Conservation (phyloP, 2,797 vertebrate genomes). For the Uromys caudimaculatus region DNA sequence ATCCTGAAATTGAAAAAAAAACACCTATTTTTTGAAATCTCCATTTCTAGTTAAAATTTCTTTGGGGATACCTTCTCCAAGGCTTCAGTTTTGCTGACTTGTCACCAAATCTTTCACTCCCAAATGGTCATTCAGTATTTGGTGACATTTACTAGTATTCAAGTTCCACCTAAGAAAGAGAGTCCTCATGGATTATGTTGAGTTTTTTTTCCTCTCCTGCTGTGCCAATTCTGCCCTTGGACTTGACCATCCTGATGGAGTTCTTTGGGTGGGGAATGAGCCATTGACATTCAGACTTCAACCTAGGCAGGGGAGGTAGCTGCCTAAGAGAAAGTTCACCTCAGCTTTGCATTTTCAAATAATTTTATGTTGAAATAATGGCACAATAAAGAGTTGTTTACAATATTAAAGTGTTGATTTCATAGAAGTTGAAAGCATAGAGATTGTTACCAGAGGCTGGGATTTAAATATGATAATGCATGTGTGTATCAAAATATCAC, state of each 20-base stretch:
- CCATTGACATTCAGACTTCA: conserved; percentile 15
- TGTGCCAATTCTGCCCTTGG: background rate
- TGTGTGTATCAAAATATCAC: background rate
- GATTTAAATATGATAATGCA: background rate
- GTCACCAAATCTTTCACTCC: conserved; percentile 20
- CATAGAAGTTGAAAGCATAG: background rate
- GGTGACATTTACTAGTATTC: background rate
- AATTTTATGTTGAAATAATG: conserved; percentile 44
- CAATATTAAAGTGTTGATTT: background rate
- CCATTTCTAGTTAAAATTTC: conserved; percentile 32
- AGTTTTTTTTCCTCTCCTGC: background rate
- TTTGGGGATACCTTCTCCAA: conserved; percentile 23
- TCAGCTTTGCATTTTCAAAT: conserved; percentile 51
- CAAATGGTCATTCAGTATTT: background rate
- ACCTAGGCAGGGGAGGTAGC: background rate
- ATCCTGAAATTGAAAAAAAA: background rate
- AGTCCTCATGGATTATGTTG: background rate
- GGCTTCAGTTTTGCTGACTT: conserved; percentile 26
- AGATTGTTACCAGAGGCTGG: background rate
- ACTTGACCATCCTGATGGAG: background rate
- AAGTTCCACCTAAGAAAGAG: conserved; percentile 8
- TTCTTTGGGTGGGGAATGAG: background rate
- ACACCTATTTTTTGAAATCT: background rate
- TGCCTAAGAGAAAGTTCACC: background rate
- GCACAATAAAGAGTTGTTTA: conserved; percentile 14